Evolutionary conservation across 2,797 vertebrate genomes (phyloP).

Genomic region (Echeneis naucrates): DNA sequence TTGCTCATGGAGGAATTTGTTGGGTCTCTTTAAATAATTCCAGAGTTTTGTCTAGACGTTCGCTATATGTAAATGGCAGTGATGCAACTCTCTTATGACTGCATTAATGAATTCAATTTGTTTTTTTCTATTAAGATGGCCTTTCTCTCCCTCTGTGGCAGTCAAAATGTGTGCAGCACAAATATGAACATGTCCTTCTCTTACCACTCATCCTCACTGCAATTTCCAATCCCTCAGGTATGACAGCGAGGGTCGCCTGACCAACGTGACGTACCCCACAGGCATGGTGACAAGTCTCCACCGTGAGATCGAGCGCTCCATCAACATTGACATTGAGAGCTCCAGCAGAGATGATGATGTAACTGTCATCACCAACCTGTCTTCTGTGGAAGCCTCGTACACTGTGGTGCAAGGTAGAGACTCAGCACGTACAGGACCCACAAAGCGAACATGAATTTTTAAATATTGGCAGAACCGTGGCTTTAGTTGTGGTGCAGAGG

Average conservation of each 20-base stretch:
- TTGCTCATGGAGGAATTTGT: too few species aligned
- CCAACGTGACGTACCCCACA: constrained; percentile 97
- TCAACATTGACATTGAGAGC: constrained; percentile 99
- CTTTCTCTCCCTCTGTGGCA: not conserved
- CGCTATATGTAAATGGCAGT: too few species aligned
- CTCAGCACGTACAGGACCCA: not conserved
- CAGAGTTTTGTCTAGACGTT: too few species aligned
- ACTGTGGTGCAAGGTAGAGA: constrained; percentile 96
- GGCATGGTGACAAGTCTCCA: constrained; percentile 98
- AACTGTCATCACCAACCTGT: constrained; percentile 99
- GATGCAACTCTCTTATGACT: too few species aligned
- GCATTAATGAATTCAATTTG: too few species aligned
- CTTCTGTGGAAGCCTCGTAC: constrained; percentile 97
- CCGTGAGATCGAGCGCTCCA: constrained; percentile 97
- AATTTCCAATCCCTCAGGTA: constrained; percentile 85
- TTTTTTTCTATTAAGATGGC: too few species aligned
- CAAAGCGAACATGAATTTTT: constrained; percentile 54
- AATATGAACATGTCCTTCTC: not conserved
- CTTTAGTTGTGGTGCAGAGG: not conserved
- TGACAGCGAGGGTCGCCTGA: constrained; percentile 97
- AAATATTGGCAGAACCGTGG: constrained; percentile 24
- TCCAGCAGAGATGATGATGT: constrained; percentile 98
- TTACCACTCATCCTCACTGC: constrained; percentile 2
- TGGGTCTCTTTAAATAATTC: too few species aligned
- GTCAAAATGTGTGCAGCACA: not conserved